These are phyloP conservation scores for Epizoanthus illoricatus DNA, from an alignment of 92 coral and sea anemone species.

Conservation along the genomic window DNA sequence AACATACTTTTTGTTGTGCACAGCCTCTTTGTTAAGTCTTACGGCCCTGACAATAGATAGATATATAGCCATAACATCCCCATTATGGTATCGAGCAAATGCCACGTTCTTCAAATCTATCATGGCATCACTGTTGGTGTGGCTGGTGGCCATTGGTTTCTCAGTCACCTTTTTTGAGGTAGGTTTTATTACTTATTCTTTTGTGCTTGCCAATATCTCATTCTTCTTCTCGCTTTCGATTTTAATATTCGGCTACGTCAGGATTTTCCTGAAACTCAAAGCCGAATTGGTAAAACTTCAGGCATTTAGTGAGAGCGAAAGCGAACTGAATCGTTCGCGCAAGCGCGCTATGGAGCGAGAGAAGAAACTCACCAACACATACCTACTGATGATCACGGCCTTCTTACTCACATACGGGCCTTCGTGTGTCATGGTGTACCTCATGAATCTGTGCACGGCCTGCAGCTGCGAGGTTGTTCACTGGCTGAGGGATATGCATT, in stretches of 20 bases:
- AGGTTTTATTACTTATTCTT: conserved; percentile 25
- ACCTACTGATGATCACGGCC: conserved; percentile 68
- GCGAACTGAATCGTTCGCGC: conserved; percentile 66
- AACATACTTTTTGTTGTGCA: conserved; percentile 18
- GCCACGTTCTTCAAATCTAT: conserved; percentile 24
- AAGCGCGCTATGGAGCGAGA: conserved; percentile 73
- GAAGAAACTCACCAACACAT: conserved; percentile 71
- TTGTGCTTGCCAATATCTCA: conserved; percentile 67
- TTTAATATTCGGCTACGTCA: conserved; percentile 84
- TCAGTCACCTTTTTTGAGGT: conserved; percentile 30
- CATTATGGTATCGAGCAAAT: conserved; percentile 24
- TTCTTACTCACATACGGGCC: conserved; percentile 85
- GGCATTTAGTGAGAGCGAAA: conserved; percentile 51
- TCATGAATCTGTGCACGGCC: conserved; percentile 81
- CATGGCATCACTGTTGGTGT: background rate
- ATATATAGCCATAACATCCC: conserved; percentile 38
- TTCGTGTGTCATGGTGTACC: conserved; percentile 84
- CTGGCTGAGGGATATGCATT: conserved; percentile 90
- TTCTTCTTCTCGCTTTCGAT: conserved; percentile 79
- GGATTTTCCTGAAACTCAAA: conserved; percentile 77
- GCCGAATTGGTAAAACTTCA: conserved; percentile 54
- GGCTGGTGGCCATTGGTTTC: conserved; percentile 17
- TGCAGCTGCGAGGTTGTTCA: conserved; percentile 88
- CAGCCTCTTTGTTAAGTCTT: conserved; percentile 30
- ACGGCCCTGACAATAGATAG: conserved; percentile 34